These are phyloP conservation scores for Hafferia zeledoni DNA, from an alignment of 2,797 vertebrate species.

Conservation along the genomic window DNA sequence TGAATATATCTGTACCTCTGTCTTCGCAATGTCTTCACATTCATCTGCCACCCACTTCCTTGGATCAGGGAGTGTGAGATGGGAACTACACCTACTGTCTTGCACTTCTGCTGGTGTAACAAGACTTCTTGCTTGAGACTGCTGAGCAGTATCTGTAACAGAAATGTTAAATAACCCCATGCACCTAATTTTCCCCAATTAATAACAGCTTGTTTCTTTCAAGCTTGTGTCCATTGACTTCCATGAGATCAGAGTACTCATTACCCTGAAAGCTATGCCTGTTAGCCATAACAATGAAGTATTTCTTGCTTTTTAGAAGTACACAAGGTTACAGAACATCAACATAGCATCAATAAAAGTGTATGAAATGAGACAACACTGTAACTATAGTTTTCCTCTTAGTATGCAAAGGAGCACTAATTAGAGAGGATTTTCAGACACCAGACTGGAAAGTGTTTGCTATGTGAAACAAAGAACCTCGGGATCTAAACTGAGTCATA, in stretches of 20 bases:
- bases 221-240: not conserved
- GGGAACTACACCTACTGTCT: not conserved
- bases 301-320: slow-evolving; percentile 10
- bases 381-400: not conserved
- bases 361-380: not conserved
- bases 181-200: not conserved
- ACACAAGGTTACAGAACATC: slow-evolving; percentile 13
- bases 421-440: slow-evolving; percentile 43
- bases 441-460: not conserved
- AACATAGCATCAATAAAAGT: not conserved
- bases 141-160: not conserved
- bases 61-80: not conserved
- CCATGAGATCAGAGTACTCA: not conserved
- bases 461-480: not conserved
- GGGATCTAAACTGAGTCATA: slow-evolving; percentile 48
- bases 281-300: not conserved
- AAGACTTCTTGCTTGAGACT: not conserved
- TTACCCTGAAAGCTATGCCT: not conserved
- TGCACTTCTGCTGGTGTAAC: not conserved
- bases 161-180: not conserved
- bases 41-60: not conserved
- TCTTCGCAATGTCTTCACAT: not conserved
- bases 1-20: not conserved
- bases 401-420: not conserved
- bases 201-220: not conserved